Base-by-base conservation (phyloP, 2,797 vertebrate genomes). In the Mastacembelus armatus region DNA sequence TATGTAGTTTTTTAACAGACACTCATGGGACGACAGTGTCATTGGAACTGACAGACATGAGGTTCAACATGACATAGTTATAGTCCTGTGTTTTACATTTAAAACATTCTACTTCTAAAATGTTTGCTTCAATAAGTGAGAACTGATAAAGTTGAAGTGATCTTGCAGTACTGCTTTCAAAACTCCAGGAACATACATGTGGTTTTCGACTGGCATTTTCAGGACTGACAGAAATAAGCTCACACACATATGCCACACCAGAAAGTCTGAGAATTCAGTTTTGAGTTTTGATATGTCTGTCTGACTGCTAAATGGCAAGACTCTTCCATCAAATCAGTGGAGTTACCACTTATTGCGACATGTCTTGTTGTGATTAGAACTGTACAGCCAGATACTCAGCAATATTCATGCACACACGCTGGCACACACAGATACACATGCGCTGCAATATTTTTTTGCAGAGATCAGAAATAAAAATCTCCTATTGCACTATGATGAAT, bases 401-500 rank as follows among this genome's bases (percentile, higher is more conserved):
- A n/a, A n/a, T n/a, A n/a, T n/a, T n/a, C n/a, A n/a, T 43, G 11
- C 12, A 56, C 40, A 57, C 19, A 61, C 6, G 10, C 68, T 49
- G 21, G 8, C 18, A 18, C 29, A 56, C 15, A 57, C 18, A 47
- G 19, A 22, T 30, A 16, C 44, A 43, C 7, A 27, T 43, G 47
- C 35, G 24, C 11, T 30, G 7, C 10, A 30, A 56, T 10, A 47
- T 0, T 72, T 51, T 69, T 64, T 59, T 55, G 54, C 67, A 74
- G 27, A 67, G 64, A 78, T 83, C 52, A 70, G 40, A 81, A 77
- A 78, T 81, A 92, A 90, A 86, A 83, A 88, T 85, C 65, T 84
- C 33, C n/a, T 33, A 24, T 44, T 81, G 64, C 61, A 30, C 80
- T 63, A 45, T 77, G 79, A 90, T 87, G 72, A 84, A 89, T 88